These are phyloP conservation scores for Cinara cedri DNA, from an alignment of 2,888 invertebrate species.

Conservation along the genomic window DNA sequence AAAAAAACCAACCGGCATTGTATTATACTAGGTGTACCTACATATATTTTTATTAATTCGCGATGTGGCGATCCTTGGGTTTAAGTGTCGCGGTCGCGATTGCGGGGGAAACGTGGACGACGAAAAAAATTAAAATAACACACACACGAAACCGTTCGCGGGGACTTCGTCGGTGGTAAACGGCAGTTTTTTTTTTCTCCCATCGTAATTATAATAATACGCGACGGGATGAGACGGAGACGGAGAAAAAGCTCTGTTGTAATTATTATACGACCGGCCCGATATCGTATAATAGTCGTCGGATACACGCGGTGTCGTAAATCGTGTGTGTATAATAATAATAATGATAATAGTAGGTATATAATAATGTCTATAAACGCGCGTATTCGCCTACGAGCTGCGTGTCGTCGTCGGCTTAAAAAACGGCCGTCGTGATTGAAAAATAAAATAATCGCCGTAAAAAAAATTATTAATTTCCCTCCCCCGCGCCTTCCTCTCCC, in stretches of 20 bases:
- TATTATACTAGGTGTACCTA: too few species aligned
- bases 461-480: background rate
- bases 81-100: too few species aligned
- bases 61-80: background rate
- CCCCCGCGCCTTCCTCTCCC: too few species aligned
- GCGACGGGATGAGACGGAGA: background rate
- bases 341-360: too few species aligned
- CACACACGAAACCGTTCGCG: slow-evolving; percentile 1
- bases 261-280: slow-evolving; percentile 47
- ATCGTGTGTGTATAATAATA: slow-evolving; percentile 9
- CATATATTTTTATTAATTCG: background rate
- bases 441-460: slow-evolving; percentile 41
- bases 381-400: slow-evolving; percentile 32
- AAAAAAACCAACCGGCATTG: too few species aligned
- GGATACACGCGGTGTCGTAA: slow-evolving; percentile 27
- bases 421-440: slow-evolving; percentile 43
- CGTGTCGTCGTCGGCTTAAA: background rate
- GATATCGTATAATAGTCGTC: too few species aligned
- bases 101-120: background rate
- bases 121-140: background rate
- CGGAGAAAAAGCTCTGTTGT: slow-evolving; percentile 25
- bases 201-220: background rate
- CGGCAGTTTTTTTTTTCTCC: background rate
- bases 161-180: background rate
- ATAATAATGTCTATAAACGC: background rate